phyloP scores from a whole-genome alignment of 1,140 invertebrate species.

The Oryctes rhinoceros region DNA sequence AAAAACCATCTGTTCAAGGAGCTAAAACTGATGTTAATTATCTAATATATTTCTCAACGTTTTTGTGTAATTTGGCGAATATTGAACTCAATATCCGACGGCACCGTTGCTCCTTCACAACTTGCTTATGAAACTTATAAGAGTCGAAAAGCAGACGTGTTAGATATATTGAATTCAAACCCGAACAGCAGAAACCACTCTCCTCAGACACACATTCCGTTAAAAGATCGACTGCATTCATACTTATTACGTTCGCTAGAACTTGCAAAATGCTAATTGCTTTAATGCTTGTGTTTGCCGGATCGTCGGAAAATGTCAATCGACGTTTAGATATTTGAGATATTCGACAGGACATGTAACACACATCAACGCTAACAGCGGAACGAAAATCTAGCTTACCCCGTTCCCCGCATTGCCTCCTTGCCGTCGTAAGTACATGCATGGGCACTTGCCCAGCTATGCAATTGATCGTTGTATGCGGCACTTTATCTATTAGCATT shows the following conservation, averaged over 20 bases:
- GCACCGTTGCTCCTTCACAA: no score
- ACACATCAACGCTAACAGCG: background rate
- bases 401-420: background rate
- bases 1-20: no score
- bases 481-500: slow-evolving; percentile 19
- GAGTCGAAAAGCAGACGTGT: no score
- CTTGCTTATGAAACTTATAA: no score
- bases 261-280: slow-evolving; percentile 23
- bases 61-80: no score
- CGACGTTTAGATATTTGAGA: background rate
- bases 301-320: background rate
- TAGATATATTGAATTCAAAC: no score
- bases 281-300: background rate
- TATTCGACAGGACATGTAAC: slow-evolving; percentile 11
- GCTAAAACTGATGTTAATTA: no score
- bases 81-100: no score
- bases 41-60: no score
- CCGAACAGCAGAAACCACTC: no score
- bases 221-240: background rate
- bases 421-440: background rate
- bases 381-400: background rate
- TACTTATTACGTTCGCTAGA: background rate
- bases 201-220: no score
- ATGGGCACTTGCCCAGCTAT: background rate
- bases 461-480: background rate